phyloP scores from a whole-genome alignment of 2,113 vertebrate species.

The Dolichotis patagonum region DNA sequence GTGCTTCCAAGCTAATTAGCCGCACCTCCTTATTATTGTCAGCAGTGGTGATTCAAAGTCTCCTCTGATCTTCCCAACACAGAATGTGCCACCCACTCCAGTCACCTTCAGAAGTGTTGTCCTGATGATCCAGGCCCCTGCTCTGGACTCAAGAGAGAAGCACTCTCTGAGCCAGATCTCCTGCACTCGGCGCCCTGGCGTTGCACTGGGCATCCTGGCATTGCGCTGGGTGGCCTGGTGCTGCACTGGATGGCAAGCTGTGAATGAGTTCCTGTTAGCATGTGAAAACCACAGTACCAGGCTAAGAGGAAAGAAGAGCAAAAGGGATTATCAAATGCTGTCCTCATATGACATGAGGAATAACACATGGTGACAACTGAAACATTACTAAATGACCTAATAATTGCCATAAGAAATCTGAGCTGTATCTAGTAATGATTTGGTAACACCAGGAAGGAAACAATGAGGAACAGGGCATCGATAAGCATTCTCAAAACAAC shows the following conservation, averaged over 20 bases:
- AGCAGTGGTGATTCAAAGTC: not conserved
- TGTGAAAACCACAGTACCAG: not conserved
- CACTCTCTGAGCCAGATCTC: not conserved
- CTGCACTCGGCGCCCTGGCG: not conserved
- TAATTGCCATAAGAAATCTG: not conserved
- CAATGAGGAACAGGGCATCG: not conserved
- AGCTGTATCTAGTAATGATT: not conserved
- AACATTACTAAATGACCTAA: not conserved
- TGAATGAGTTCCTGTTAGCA: not conserved
- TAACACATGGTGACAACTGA: not conserved
- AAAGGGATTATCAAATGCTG: not conserved
- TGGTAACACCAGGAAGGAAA: not conserved
- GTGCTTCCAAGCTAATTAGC: slow-evolving; percentile 26
- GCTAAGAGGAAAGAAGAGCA: not conserved
- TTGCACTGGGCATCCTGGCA: not conserved
- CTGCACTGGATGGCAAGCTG: not conserved
- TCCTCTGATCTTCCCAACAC: not conserved
- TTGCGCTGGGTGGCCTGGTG: not conserved
- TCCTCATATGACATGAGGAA: not conserved
- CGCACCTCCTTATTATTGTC: not conserved
- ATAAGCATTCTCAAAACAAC: not conserved
- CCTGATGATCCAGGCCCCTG: not conserved
- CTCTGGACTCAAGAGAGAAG: not conserved
- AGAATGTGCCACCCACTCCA: not conserved
- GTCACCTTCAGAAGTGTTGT: not conserved